These are phyloP conservation scores for Onychomys arenicola DNA, from an alignment of 2,797 vertebrate genomes.

Conservation along the genomic window DNA sequence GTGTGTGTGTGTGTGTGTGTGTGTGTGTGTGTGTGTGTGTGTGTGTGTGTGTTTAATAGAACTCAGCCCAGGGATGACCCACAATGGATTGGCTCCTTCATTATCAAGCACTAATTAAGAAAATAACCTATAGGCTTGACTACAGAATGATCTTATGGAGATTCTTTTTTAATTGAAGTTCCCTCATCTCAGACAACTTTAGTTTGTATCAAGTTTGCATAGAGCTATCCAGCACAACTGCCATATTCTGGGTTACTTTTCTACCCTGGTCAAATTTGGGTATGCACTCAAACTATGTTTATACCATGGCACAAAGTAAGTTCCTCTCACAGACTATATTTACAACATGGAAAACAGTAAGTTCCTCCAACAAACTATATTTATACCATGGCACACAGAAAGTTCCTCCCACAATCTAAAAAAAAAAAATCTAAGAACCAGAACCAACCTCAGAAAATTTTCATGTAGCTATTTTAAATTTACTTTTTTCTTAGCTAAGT, in stretches of 20 bases:
- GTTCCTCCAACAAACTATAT: background rate
- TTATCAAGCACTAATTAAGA: background rate
- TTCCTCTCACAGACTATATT: background rate
- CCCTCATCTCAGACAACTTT: background rate
- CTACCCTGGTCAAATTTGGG: too few relatives aligned
- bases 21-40: too few relatives aligned
- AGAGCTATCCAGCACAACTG: background rate
- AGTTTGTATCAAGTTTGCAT: background rate
- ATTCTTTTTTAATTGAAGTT: background rate
- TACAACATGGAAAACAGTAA: background rate
- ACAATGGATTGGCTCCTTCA: background rate
- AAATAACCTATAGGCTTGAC: background rate
- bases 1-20: too few relatives aligned
- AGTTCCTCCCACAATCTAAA: background rate
- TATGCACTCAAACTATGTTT: background rate
- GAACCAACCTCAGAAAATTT: background rate
- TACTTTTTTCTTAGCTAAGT: background rate
- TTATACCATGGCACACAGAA: background rate
- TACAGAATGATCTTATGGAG: background rate
- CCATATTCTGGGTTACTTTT: background rate
- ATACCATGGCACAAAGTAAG: background rate
- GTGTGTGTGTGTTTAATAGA: too few relatives aligned
- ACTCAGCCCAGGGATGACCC: background rate
- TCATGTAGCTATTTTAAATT: background rate
- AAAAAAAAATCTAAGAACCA: background rate